Conservation (phyloP, 2,797 vertebrate species). For the Selene dorsalis region DNA sequence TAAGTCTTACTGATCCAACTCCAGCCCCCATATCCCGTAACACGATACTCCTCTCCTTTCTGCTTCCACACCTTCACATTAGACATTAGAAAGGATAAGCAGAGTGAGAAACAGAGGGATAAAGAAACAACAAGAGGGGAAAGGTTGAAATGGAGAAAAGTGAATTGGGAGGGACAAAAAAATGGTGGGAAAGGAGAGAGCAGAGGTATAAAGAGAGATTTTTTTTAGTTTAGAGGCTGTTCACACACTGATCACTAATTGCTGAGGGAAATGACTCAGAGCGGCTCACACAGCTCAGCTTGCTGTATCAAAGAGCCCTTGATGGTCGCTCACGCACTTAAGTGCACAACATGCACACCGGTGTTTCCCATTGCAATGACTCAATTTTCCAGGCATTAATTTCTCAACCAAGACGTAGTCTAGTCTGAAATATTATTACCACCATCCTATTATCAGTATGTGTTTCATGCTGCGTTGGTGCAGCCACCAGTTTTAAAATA, state of each 20-base stretch:
- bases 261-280: constrained; percentile 56
- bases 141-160: constrained; percentile 11
- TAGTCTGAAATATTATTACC: background rate
- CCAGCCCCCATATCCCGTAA: constrained; percentile 99
- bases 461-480: background rate
- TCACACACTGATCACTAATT: constrained; percentile 48
- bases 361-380: constrained; percentile 42
- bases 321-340: constrained; percentile 34
- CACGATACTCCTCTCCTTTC: constrained; percentile 97
- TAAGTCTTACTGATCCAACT: constrained; percentile 98
- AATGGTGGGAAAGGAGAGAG: background rate
- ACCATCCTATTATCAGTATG: background rate
- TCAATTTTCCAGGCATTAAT: constrained; percentile 33
- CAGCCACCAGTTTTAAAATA: background rate
- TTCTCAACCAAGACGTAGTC: constrained; percentile 16
- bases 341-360: constrained; percentile 28
- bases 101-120: constrained; percentile 5
- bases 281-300: constrained; percentile 23
- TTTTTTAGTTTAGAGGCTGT: constrained; percentile 31
- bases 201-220: constrained; percentile 9
- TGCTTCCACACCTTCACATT: constrained; percentile 95
- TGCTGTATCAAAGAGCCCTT: constrained; percentile 61
- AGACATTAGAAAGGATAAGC: constrained; percentile 24
- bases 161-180: background rate
- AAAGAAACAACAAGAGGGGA: constrained; percentile 9